Conservation (phyloP, 2,113 vertebrate genomes). For the Gambusia holbrooki region DNA sequence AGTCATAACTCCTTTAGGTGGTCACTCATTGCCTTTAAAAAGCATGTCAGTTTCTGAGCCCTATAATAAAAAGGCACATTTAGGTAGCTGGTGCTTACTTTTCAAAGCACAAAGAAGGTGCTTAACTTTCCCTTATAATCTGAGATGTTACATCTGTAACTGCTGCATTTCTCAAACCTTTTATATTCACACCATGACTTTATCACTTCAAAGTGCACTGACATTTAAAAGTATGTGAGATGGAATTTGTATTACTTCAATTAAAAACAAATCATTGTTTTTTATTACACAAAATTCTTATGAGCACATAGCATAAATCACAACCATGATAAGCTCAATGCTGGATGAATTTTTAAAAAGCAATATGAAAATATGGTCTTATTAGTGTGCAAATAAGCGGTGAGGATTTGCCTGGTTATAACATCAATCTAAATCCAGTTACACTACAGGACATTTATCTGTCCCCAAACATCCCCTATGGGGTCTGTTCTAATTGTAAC, state of each 20-base stretch:
- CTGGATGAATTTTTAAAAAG: too few relatives aligned
- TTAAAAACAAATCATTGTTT: not conserved
- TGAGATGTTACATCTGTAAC: not conserved
- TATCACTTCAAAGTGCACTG: not conserved
- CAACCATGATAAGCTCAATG: too few relatives aligned
- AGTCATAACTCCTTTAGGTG: constrained; percentile 44
- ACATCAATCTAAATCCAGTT: too few relatives aligned
- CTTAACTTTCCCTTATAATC: not conserved
- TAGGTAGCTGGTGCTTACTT: constrained; percentile 41
- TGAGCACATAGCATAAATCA: too few relatives aligned
- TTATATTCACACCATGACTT: not conserved
- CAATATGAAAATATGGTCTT: too few relatives aligned
- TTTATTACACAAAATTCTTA: not conserved
- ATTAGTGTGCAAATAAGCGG: too few relatives aligned
- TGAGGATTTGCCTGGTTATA: too few relatives aligned
- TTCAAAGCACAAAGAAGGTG: constrained; percentile 32
- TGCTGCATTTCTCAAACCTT: not conserved
- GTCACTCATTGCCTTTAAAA: constrained; percentile 41
- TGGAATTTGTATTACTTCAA: not conserved
- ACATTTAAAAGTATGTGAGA: not conserved
- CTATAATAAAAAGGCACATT: constrained; percentile 38
- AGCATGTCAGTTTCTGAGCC: constrained; percentile 40
- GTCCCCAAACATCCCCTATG: too few relatives aligned
- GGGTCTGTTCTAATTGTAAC: too few relatives aligned
- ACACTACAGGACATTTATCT: too few relatives aligned